Base-by-base conservation (phyloP, 2,113 vertebrate genomes). In the Sminthopsis crassicaudata region DNA sequence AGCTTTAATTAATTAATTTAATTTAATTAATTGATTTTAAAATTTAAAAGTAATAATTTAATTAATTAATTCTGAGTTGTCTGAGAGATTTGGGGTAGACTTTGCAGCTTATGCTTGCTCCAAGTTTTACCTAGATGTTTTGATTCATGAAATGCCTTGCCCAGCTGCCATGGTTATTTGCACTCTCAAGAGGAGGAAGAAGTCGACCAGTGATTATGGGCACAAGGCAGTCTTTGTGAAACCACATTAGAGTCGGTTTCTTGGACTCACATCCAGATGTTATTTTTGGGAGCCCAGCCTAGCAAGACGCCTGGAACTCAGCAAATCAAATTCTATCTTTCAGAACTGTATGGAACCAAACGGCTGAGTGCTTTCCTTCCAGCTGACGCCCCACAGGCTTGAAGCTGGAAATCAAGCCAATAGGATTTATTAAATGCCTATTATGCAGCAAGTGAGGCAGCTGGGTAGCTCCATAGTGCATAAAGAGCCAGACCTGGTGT, bases 371-470 rank as follows among this genome's bases (percentile, higher is more conserved):
- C 23, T 24, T 22, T 57, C 54, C 48, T 42, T 90, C 48, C 36
- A 90, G n/a, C 10, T 19, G 51, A 54, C 53, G 48, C 46, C 46
- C 67, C 25, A 26, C n/a, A 89, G 24, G 16, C 0, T 14, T 53
- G 93, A n/a, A 14, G 50, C 30, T 51, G 48, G 23, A 46, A 88
- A 89, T 55, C 88, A 22, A 23, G 23, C 10, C 52, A 54, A 46
- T 9, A 1, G 60, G 46, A 46, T 46, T 6, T 50, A 0, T 1
- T 11, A 52, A 3, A 25, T 0, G 23, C 8, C 54, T 22, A 14
- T 12, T 0, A 26, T 60, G 55, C 3, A 26, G 42, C 0, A 88
- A 0, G 11, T n/a, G 51, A 4, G 11, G 3, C 48, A 42, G 48
- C 19, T 46, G 14, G 7, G 25, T 91, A 30, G 9, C 24, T 23